A percentile compares a stretch with the other conserved stretches of the same genome.
Evolutionary conservation across 2,888 invertebrate genomes (phyloP).

Genomic region (Limnephilus auricula): DNA sequence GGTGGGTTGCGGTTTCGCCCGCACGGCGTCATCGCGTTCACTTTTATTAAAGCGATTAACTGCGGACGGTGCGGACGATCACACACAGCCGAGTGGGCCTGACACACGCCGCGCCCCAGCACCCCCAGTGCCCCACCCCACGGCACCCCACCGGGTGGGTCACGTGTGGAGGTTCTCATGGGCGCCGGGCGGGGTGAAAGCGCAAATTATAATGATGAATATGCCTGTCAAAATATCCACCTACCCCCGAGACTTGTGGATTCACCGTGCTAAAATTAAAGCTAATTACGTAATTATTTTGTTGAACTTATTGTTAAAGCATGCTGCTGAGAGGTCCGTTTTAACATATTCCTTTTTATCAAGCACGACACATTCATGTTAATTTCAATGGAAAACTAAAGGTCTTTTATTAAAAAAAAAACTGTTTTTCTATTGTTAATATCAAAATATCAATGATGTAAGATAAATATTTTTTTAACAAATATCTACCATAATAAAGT

Average conservation of each 20-base stretch:
- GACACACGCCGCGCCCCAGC: slow-evolving; percentile 49
- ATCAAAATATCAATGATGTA: not conserved
- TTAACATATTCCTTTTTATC: not conserved
- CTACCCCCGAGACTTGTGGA: slow-evolving; percentile 44
- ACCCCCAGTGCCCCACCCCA: slow-evolving; percentile 31
- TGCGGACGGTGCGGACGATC: slow-evolving; percentile 45
- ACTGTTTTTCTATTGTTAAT: no score
- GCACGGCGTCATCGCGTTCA: slow-evolving; percentile 31
- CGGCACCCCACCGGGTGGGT: slow-evolving; percentile 19
- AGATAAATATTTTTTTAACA: no score
- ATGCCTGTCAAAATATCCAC: slow-evolving; percentile 47
- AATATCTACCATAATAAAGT: no score
- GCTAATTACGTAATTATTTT: not conserved
- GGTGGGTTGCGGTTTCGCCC: not conserved
- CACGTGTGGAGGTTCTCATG: slow-evolving; percentile 56
- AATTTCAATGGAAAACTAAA: not conserved
- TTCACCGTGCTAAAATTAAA: slow-evolving; percentile 5
- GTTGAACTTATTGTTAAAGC: not conserved
- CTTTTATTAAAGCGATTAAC: slow-evolving; percentile 55
- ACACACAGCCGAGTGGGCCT: slow-evolving; percentile 52
- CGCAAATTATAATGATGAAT: slow-evolving; percentile 53
- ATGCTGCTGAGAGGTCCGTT: not conserved
- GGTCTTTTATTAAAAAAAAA: no score
- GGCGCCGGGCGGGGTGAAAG: slow-evolving; percentile 20
- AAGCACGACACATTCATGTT: not conserved